These are phyloP conservation scores for Leuctra nigra DNA, from an alignment of 2,888 invertebrate genomes.

Conservation along the genomic window DNA sequence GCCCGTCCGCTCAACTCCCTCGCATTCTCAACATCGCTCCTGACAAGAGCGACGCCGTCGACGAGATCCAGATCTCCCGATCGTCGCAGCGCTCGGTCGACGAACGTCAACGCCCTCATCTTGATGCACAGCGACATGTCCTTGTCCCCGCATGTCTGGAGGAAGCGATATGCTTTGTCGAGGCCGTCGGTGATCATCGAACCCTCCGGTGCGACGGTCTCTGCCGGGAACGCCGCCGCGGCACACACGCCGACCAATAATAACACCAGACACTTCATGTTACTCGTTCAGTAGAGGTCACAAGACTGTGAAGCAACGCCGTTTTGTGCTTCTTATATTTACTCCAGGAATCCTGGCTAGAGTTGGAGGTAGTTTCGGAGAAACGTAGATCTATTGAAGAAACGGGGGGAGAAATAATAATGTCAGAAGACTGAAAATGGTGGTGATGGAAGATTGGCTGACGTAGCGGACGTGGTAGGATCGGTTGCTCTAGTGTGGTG, in stretches of 20 bases:
- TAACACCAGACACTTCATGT: constrained; percentile 23
- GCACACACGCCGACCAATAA: constrained; percentile 41
- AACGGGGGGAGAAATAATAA: constrained; percentile 11
- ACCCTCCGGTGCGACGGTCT: constrained; percentile 35
- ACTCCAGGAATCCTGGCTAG: neutral
- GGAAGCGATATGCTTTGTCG: constrained; percentile 58
- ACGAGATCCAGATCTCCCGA: constrained; percentile 52
- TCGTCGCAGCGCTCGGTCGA: constrained; percentile 51
- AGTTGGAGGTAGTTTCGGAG: constrained; percentile 1
- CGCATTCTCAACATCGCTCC: constrained; percentile 40
- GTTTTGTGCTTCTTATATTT: constrained; percentile 4
- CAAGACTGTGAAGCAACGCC: neutral
- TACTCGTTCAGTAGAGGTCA: neutral
- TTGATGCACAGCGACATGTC: constrained; percentile 65
- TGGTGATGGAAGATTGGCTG: constrained; percentile 17
- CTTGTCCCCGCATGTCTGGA: constrained; percentile 63
- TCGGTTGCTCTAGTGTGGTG: too few relatives aligned
- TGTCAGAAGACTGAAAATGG: constrained; percentile 8
- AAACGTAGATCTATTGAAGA: neutral
- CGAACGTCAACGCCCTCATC: constrained; percentile 64
- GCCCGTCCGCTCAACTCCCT: constrained; percentile 38
- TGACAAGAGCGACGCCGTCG: constrained; percentile 52
- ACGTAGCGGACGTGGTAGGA: constrained; percentile 1
- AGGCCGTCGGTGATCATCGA: constrained; percentile 48
- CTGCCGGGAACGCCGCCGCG: constrained; percentile 41